Evolutionary conservation across 2,888 invertebrate species (phyloP).

Genomic region (Schizotus pectinicornis): DNA sequence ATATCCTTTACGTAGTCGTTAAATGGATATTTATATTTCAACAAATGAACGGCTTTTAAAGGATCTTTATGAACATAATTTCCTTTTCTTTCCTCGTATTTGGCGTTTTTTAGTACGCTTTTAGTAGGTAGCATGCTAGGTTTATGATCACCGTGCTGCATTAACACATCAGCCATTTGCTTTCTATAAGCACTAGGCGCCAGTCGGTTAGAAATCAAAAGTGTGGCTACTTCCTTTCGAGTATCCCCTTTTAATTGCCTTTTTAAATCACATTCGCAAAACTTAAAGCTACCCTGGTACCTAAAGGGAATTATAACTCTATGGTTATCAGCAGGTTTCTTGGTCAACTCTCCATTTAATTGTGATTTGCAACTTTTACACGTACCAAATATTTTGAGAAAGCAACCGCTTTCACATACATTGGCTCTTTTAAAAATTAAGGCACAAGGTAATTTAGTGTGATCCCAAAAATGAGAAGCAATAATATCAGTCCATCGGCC

Average conservation of each 20-base stretch:
- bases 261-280: background rate
- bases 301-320: background rate
- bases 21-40: conserved; percentile 11
- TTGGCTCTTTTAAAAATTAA: conserved; percentile 10
- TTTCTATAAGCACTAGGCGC: background rate
- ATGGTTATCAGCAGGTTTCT: background rate
- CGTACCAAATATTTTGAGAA: conserved; percentile 2
- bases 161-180: background rate
- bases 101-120: background rate
- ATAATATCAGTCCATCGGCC: conserved; percentile 10
- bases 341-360: background rate
- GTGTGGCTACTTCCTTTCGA: background rate
- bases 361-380: conserved; percentile 4
- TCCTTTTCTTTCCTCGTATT: conserved; percentile 1
- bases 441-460: conserved; percentile 12
- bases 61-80: background rate
- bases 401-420: conserved; percentile 5
- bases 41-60: background rate
- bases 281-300: conserved; percentile 1
- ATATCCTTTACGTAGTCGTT: conserved; percentile 13
- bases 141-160: conserved; percentile 4
- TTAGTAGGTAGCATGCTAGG: background rate
- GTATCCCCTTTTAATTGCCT: background rate
- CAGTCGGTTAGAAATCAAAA: background rate
- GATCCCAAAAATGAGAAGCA: conserved; percentile 14